Evolutionary conservation across 1,140 invertebrate genomes (phyloP), one percentile per base, ranked within the genome.

Genomic region (Ptiloglossa arizonensis): DNA sequence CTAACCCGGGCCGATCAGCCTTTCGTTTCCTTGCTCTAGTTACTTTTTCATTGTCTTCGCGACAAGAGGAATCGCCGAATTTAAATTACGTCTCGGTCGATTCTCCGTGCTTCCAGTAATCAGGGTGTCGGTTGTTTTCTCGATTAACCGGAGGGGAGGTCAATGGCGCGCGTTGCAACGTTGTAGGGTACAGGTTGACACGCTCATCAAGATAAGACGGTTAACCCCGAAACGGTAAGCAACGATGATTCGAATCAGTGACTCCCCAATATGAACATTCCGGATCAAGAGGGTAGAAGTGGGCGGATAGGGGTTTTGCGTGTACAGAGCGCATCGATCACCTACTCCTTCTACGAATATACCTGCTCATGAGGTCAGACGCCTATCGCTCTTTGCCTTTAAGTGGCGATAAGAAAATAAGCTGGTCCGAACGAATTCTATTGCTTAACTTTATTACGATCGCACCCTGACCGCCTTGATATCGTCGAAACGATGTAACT

Each of bases 401-500:
- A 89, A 91, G 87, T 89, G 81, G 88, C 84, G 89, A 91, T 91
- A 91, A 91, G 89, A 70, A 88, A 86, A 86, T 88, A 89, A 88
- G 85, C 67, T 66, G 80, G 77, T 64, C 77, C 57, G 76, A 82
- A 83, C 79, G 87, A 89, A 87, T 90, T 87, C 81, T 83, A 13
- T 85, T 78, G 70, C 82, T 88, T 85, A 86, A 89, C 79, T 87
- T 86, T 69, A 69, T 63, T 63, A 54, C 63, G 17, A 62, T 62
- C 67, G 19, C 57, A 29, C 56, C 15, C 59, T 15, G 5, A 29
- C 24, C 17, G 15, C 0, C 6, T n/a, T 38, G 63, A 69, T 69
- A 69, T 6, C 54, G 32, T 24, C 38, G 54, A 74, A 74, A 67
- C 41, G 38, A n/a, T 41, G 60, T 74, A 48, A 4, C 70, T n/a